phyloP scores from a whole-genome alignment of 2,797 vertebrate genomes.

The Brotula barbata region DNA sequence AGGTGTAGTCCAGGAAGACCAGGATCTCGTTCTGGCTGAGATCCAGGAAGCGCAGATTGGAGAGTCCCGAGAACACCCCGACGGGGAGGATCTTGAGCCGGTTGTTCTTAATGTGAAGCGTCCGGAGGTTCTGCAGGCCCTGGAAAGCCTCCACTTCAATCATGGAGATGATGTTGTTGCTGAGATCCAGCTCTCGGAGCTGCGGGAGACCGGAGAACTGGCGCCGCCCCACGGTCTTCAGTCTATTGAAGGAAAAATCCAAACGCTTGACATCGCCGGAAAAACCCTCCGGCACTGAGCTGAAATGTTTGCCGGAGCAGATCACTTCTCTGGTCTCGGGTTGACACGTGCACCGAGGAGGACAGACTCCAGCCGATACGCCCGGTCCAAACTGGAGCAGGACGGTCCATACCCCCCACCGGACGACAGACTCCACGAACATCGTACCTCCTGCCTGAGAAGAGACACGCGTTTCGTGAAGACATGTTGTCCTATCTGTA shows the following conservation, averaged over 20 bases:
- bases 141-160: constrained; percentile 87
- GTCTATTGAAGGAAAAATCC: constrained; percentile 85
- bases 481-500: background rate
- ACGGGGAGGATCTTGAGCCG: constrained; percentile 86
- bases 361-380: constrained; percentile 74
- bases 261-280: constrained; percentile 77
- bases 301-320: constrained; percentile 83
- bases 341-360: constrained; percentile 80
- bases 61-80: constrained; percentile 83
- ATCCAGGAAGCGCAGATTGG: constrained; percentile 81
- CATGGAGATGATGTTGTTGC: constrained; percentile 84
- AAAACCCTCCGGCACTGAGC: constrained; percentile 80
- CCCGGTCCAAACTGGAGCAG: constrained; percentile 72
- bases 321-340: constrained; percentile 78
- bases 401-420: constrained; percentile 71
- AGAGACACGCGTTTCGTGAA: constrained; percentile 15
- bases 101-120: constrained; percentile 83
- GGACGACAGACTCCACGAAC: constrained; percentile 78
- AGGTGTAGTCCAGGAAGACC: constrained; percentile 88
- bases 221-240: constrained; percentile 83
- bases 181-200: constrained; percentile 87
- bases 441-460: constrained; percentile 78
- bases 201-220: constrained; percentile 82
- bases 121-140: constrained; percentile 81
- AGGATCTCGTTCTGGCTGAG: constrained; percentile 89